Conservation (phyloP, 2,113 vertebrate species). For the Sapajus apella region DNA sequence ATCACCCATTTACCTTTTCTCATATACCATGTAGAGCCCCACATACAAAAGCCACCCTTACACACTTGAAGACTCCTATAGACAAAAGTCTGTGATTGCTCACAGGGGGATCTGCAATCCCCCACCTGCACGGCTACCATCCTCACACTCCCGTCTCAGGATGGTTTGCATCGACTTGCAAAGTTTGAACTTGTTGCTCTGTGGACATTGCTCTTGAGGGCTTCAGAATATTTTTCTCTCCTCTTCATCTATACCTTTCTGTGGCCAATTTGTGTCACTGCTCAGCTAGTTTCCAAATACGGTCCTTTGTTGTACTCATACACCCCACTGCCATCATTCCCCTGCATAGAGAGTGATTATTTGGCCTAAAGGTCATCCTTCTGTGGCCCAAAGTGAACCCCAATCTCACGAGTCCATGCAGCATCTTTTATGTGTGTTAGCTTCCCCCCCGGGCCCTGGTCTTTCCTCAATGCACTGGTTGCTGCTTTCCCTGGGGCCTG, state of each 20-base stretch:
- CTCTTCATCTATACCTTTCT: background rate
- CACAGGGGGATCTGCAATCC: no score
- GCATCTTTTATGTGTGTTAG: no score
- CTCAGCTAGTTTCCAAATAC: background rate
- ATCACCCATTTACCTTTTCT: background rate
- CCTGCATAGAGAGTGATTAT: background rate
- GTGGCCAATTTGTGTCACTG: rapidly evolving
- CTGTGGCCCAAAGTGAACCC: background rate
- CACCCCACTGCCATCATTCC: background rate
- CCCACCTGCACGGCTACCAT: rapidly evolving
- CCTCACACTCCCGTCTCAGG: rapidly evolving
- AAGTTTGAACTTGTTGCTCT: background rate
- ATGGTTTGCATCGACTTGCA: background rate
- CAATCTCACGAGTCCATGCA: background rate
- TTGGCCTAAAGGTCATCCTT: background rate
- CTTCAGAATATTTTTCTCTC: background rate
- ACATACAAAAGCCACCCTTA: background rate
- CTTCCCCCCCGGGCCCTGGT: no score
- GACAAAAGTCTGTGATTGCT: background rate
- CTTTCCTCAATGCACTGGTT: rapidly evolving
- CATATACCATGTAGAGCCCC: background rate
- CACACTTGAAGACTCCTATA: background rate
- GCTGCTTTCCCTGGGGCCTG: background rate
- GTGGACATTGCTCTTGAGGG: background rate
- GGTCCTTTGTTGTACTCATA: background rate